A percentile compares a stretch with the other conserved stretches of the same genome.
phyloP scores from a whole-genome alignment of 2,113 vertebrate genomes.

The Daphoenositta chrysoptera region DNA sequence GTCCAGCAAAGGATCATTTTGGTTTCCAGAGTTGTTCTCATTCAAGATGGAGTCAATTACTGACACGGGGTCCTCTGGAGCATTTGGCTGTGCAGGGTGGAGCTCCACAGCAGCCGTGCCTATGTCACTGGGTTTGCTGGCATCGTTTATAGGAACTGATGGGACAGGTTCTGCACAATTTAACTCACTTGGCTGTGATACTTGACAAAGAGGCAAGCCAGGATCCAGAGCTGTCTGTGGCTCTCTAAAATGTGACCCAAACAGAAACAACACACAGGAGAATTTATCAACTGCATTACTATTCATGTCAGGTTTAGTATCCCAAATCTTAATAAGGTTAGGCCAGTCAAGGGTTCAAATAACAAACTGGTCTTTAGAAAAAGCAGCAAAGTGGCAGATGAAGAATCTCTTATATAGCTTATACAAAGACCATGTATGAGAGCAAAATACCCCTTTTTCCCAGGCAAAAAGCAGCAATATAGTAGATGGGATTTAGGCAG shows the following conservation, averaged over 20 bases:
- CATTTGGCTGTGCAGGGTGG: neutral
- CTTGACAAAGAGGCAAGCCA: neutral
- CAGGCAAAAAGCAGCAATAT: neutral
- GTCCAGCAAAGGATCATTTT: constrained; percentile 37
- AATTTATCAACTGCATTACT: neutral
- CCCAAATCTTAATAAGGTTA: neutral
- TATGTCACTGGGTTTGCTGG: neutral
- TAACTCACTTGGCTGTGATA: neutral
- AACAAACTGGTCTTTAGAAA: neutral
- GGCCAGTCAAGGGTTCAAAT: neutral
- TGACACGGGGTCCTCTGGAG: constrained; percentile 44
- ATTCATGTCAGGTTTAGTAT: neutral
- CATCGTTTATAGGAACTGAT: neutral
- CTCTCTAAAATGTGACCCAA: constrained; percentile 25
- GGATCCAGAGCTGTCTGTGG: neutral
- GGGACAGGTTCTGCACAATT: neutral
- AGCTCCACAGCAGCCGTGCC: constrained; percentile 16
- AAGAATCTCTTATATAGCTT: neutral
- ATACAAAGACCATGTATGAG: neutral
- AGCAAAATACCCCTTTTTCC: neutral
- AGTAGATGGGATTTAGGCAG: neutral
- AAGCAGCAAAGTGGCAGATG: neutral
- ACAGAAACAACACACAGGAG: neutral
- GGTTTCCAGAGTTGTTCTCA: constrained; percentile 24
- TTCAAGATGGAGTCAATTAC: constrained; percentile 63